Evolutionary conservation across 1,140 invertebrate species (phyloP), one percentile per base, ranked within the genome.

Genomic region (Macrobrachium rosenbergii): DNA sequence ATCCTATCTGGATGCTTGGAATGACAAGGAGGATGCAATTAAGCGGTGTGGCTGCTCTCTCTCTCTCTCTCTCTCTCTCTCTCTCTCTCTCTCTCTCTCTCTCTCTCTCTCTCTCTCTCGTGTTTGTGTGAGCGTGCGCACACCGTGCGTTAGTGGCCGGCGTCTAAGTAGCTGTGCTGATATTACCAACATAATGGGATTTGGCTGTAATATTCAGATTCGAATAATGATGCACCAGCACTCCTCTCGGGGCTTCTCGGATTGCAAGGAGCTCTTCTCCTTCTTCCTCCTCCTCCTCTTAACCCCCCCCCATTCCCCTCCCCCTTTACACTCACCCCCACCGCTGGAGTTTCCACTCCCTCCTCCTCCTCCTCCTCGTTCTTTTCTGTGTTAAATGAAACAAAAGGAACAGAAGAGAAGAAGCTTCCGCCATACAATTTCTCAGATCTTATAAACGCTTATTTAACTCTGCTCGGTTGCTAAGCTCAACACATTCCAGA

Each of bases 131-230:
- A 37, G 28, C 28, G 28, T 37, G 28, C 28, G 28, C 28, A 37
- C 28, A 37, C 28, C 28, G 28, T 37, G 28, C 28, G 28, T 37
- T 37, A 37, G 28, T 37, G 28, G 28, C 28, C 28, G 28, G 28
- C 28, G 43, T 77, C 72, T 77, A 77, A 83, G 82, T 83, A 83
- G 72, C 82, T 37, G n/a, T 19, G 52, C 64, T 23, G 23, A 59
- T 63, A 63, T 76, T 83, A 76, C 75, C 59, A 63, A 72, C 52
- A 62, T 83, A 83, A 83, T 83, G 82, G 82, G 82, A 77, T 83
- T 83, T 83, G 82, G 72, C 28, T 83, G 82, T 83, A 83, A 83
- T 83, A 77, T 72, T 76, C 58, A 76, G 82, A 83, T 76, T 77
- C 72, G 82, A 76, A 83, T 83, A 77, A 83, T 83, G 82, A 77